Evolutionary conservation across 1,140 invertebrate species (phyloP).

Genomic region (Himalopsyche phryganea): DNA sequence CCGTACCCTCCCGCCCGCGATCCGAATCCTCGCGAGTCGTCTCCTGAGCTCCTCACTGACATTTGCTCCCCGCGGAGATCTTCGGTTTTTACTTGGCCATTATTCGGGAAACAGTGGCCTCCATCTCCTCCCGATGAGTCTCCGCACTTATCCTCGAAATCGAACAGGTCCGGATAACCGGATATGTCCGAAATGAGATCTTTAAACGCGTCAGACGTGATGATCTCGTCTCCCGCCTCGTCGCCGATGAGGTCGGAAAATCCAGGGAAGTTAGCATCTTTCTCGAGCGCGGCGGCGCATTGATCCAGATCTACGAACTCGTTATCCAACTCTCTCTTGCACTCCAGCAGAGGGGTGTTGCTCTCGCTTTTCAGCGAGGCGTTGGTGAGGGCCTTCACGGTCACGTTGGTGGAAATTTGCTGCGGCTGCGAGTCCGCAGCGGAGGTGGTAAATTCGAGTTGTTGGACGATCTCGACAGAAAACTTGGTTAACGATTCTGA

Average conservation of each 20-base stretch:
- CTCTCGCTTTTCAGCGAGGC: constrained; percentile 76
- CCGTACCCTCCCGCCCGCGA: constrained; percentile 41
- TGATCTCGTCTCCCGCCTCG: constrained; percentile 76
- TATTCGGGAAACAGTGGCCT: constrained; percentile 18
- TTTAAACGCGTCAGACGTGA: constrained; percentile 78
- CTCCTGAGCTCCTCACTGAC: constrained; percentile 39
- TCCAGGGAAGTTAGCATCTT: constrained; percentile 75
- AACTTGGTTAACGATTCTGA: constrained; percentile 73
- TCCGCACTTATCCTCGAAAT: constrained; percentile 57
- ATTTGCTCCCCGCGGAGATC: constrained; percentile 32
- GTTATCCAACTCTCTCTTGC: constrained; percentile 80
- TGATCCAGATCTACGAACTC: constrained; percentile 80
- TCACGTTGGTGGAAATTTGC: constrained; percentile 89
- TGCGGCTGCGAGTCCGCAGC: constrained; percentile 79
- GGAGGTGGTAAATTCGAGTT: constrained; percentile 82
- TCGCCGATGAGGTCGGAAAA: constrained; percentile 78
- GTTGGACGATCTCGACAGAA: constrained; percentile 87
- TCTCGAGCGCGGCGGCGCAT: constrained; percentile 74
- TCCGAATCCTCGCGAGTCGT: constrained; percentile 40
- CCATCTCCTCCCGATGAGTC: constrained; percentile 40
- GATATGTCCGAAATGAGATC: constrained; percentile 85
- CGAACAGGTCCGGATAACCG: constrained; percentile 78
- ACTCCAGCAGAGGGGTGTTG: constrained; percentile 63
- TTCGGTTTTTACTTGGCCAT: constrained; percentile 34
- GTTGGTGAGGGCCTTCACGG: constrained; percentile 82